Evolutionary conservation across 2,888 invertebrate species (phyloP).

Genomic region (Andrena haemorrhoa): DNA sequence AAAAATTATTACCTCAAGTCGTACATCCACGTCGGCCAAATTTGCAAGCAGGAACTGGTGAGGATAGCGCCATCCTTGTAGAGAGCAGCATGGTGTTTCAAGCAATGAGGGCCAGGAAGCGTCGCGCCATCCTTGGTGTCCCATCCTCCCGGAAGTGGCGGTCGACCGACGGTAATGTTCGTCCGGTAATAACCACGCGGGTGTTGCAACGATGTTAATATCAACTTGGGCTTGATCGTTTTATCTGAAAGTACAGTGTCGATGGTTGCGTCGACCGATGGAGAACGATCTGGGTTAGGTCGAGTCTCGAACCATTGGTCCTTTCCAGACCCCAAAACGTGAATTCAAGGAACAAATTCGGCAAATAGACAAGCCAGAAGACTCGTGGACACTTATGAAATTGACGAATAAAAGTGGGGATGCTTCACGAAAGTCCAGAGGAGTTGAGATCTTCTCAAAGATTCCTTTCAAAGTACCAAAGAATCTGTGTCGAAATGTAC

Average conservation of each 20-base stretch:
- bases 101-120: slow-evolving; percentile 86
- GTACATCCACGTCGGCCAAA: slow-evolving; percentile 95
- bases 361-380: too few species aligned
- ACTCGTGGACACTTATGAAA: not conserved
- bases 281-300: slow-evolving; percentile 29
- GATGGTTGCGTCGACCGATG: slow-evolving; percentile 46
- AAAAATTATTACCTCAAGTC: slow-evolving; percentile 85
- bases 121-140: slow-evolving; percentile 83
- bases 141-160: slow-evolving; percentile 85
- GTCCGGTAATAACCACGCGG: slow-evolving; percentile 83
- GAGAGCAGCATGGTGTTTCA: slow-evolving; percentile 91
- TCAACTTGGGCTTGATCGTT: slow-evolving; percentile 75
- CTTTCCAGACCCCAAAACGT: not conserved
- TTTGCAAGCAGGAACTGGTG: slow-evolving; percentile 90
- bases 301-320: slow-evolving; percentile 21
- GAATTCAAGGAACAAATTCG: not conserved
- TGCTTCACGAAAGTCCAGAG: not conserved
- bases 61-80: slow-evolving; percentile 87
- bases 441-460: not conserved
- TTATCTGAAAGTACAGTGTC: slow-evolving; percentile 72
- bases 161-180: slow-evolving; percentile 81
- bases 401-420: not conserved
- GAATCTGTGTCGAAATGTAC: not conserved
- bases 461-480: too few species aligned
- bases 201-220: slow-evolving; percentile 75